Evolutionary conservation across 2,113 vertebrate species (phyloP).

Genomic region (Nycticryphes semicollaris): DNA sequence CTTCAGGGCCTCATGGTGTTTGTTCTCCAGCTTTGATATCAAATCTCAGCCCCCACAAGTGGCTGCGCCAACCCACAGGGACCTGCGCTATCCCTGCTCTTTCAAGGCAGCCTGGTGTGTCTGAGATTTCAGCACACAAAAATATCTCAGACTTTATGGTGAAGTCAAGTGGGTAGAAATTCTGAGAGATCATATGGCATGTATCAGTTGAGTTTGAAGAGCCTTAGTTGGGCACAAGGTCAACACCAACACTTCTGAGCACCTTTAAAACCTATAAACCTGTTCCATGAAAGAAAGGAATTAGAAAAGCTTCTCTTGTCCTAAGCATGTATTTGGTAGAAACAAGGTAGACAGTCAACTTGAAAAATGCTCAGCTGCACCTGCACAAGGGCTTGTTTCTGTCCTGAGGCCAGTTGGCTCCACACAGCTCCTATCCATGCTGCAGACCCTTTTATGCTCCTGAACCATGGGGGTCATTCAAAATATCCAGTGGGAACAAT

Average conservation of each 20-base stretch:
- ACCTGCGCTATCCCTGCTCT: neutral
- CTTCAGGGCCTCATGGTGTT: neutral
- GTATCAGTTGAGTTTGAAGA: neutral
- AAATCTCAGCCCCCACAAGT: neutral
- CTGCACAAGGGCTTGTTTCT: neutral
- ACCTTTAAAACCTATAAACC: neutral
- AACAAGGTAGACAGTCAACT: neutral
- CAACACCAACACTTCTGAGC: neutral
- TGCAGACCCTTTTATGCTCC: neutral
- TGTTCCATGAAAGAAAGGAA: neutral
- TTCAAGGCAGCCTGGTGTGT: neutral
- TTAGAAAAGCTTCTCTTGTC: neutral
- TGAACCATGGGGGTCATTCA: neutral
- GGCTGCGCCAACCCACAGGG: neutral
- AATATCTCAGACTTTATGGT: neutral
- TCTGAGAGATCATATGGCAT: rapidly evolving
- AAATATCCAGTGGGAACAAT: neutral
- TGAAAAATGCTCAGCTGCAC: neutral
- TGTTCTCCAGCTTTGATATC: neutral
- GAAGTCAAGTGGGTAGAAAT: neutral
- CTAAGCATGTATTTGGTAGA: neutral
- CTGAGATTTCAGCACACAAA: neutral
- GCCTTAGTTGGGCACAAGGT: neutral
- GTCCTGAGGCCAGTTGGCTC: neutral
- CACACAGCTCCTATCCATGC: neutral